These are phyloP conservation scores for Ectropis crepuscularia DNA, from an alignment of 2,888 invertebrate species.

Conservation along the genomic window DNA sequence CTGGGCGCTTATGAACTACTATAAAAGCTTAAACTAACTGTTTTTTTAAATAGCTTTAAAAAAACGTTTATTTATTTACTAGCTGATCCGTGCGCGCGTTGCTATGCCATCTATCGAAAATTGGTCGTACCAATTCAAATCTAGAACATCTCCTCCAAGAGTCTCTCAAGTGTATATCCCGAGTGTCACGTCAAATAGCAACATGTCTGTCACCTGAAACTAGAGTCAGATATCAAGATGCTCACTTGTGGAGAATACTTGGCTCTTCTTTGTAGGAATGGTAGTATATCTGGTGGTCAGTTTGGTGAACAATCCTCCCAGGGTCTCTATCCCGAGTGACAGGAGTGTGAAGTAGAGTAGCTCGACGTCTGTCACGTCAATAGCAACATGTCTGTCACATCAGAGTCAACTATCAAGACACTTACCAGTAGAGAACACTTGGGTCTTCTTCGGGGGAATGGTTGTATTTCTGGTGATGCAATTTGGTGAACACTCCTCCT, in stretches of 20 bases:
- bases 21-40: no score
- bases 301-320: slow-evolving; percentile 96
- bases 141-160: no score
- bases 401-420: neutral
- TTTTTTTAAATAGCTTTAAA: no score
- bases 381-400: slow-evolving; percentile 97
- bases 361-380: slow-evolving; percentile 97
- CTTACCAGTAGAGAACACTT: slow-evolving; percentile 96
- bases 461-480: slow-evolving; percentile 99
- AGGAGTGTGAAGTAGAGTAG: slow-evolving; percentile 99
- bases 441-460: slow-evolving; percentile 99
- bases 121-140: no score
- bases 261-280: slow-evolving; percentile 99
- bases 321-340: slow-evolving; percentile 98
- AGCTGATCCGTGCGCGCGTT: no score
- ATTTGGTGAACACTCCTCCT: slow-evolving; percentile 95
- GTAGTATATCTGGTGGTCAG: slow-evolving; percentile 98
- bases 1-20: slow-evolving; percentile 48
- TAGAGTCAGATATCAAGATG: no score
- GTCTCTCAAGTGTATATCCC: slow-evolving; percentile 99
- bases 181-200: slow-evolving; percentile 98
- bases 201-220: slow-evolving; percentile 99
- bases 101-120: no score
- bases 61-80: no score
- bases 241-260: slow-evolving; percentile 96